Percentiles rank a stretch among this genome's conserved stretches.
Conservation (phyloP, 1,140 invertebrate genomes). For the Diachasmimorpha longicaudata region DNA sequence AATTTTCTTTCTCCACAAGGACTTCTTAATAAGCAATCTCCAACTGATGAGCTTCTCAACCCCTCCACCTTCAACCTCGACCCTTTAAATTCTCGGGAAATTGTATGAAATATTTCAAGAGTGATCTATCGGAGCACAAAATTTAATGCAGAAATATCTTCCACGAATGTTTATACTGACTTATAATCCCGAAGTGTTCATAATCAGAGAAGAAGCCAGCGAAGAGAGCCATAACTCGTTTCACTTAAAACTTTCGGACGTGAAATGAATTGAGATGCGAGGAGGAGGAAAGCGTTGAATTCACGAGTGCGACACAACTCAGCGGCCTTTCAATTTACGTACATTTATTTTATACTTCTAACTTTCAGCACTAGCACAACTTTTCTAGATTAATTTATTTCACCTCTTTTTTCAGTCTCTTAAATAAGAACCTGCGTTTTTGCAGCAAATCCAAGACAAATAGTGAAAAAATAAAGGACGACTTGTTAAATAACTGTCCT, state of each 20-base stretch:
- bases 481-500: too few relatives aligned
- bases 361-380: not conserved
- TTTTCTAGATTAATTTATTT: not conserved
- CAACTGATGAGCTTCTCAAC: too few relatives aligned
- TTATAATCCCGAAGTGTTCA: not conserved
- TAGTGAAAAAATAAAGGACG: too few relatives aligned
- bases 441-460: too few relatives aligned
- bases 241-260: slow-evolving; percentile 1
- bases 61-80: too few relatives aligned
- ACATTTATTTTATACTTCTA: not conserved
- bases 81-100: too few relatives aligned
- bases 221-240: not conserved
- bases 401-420: not conserved
- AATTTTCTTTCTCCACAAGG: too few relatives aligned
- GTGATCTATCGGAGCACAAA: not conserved
- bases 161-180: not conserved
- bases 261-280: slow-evolving; percentile 7
- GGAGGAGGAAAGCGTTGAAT: not conserved
- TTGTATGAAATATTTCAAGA: too few relatives aligned
- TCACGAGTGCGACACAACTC: slow-evolving; percentile 1
- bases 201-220: not conserved
- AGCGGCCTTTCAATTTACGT: not conserved
- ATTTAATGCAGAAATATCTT: not conserved
- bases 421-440: not conserved
- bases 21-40: too few relatives aligned